Percentiles rank a stretch among this genome's conserved stretches.
These are phyloP conservation scores for Actinia equina DNA, from an alignment of 64 coral and sea anemone genomes.

Conservation along the genomic window DNA sequence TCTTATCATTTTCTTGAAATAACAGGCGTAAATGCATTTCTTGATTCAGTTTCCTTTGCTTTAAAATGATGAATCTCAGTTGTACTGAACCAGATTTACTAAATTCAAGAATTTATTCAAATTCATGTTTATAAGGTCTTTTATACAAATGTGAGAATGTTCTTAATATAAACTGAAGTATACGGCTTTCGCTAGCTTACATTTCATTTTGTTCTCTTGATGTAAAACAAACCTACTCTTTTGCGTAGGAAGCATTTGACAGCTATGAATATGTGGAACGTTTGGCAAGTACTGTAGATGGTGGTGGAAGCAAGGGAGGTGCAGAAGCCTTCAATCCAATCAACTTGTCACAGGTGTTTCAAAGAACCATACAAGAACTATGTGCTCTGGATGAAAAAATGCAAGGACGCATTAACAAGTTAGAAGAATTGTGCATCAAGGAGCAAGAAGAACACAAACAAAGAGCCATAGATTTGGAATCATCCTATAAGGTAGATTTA, in stretches of 20 bases:
- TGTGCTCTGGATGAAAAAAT: slow-evolving; percentile 83
- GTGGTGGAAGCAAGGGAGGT: slow-evolving; percentile 89
- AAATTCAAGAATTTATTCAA: too few species aligned
- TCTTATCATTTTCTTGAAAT: too few species aligned
- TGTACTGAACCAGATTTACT: too few species aligned
- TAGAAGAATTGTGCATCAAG: slow-evolving; percentile 89
- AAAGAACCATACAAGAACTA: slow-evolving; percentile 85
- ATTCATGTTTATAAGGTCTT: too few species aligned
- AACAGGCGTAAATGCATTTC: too few species aligned
- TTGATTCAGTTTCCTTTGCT: too few species aligned
- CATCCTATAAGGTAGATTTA: slow-evolving; percentile 76
- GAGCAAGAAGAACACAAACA: slow-evolving; percentile 94
- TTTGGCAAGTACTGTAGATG: slow-evolving; percentile 87
- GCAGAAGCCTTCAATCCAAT: slow-evolving; percentile 81
- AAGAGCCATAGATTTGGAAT: slow-evolving; percentile 77
- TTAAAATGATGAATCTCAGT: too few species aligned
- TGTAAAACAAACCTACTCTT: background rate
- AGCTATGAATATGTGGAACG: slow-evolving; percentile 92
- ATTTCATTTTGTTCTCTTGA: background rate
- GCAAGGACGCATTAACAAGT: slow-evolving; percentile 93
- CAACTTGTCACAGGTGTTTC: slow-evolving; percentile 78
- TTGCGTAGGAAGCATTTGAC: slow-evolving; percentile 86
- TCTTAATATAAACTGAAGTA: too few species aligned
- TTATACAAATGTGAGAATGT: too few species aligned
- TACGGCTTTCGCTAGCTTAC: background rate